Evolutionary conservation across 2,797 vertebrate species (phyloP).

Genomic region (Botia almorhae): DNA sequence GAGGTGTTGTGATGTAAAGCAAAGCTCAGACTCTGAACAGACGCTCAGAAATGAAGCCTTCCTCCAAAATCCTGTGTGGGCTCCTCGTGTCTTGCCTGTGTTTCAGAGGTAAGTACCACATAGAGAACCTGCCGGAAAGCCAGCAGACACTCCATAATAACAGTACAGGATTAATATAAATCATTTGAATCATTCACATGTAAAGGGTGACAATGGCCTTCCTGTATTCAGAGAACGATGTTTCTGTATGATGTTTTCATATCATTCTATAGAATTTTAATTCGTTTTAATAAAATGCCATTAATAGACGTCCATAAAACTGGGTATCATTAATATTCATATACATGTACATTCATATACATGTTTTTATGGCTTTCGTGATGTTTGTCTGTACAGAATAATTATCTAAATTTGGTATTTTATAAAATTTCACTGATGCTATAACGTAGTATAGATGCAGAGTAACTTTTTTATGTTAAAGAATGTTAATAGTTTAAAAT

Average conservation of each 20-base stretch:
- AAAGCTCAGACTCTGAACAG: background rate
- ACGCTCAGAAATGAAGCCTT: slow-evolving; percentile 28
- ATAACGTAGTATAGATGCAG: background rate
- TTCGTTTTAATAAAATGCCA: background rate
- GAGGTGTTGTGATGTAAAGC: slow-evolving; percentile 12
- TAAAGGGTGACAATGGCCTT: background rate
- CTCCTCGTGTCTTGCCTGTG: slow-evolving; percentile 12
- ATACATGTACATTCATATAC: background rate
- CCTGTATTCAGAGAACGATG: background rate
- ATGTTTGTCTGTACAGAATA: background rate
- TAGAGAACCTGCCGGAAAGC: background rate
- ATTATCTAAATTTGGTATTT: background rate
- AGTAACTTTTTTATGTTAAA: background rate
- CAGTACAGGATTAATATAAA: background rate
- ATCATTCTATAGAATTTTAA: background rate
- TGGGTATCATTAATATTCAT: too few relatives aligned
- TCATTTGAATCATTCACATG: background rate
- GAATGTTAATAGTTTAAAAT: background rate
- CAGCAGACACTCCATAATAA: background rate
- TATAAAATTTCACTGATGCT: background rate
- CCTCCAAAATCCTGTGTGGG: slow-evolving; percentile 31
- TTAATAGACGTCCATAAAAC: background rate
- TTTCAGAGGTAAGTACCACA: slow-evolving; percentile 29
- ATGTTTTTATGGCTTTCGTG: too few relatives aligned
- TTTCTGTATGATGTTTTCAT: background rate